These are phyloP conservation scores for Nesidiocoris tenuis DNA, from an alignment of 2,888 invertebrate genomes.

Conservation along the genomic window DNA sequence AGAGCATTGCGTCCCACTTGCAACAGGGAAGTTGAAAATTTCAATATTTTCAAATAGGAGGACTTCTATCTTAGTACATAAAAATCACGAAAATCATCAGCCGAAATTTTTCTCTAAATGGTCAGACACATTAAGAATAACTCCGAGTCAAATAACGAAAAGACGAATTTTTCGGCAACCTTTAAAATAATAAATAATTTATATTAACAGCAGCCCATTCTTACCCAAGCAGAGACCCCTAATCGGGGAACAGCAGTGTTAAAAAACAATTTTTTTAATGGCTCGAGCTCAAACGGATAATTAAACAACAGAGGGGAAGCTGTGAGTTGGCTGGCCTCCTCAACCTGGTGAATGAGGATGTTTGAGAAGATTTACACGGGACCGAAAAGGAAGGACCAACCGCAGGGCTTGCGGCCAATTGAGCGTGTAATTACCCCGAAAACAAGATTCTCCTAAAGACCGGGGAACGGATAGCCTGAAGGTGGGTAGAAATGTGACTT, in stretches of 20 bases:
- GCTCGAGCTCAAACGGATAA: background rate
- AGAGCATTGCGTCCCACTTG: too few species aligned
- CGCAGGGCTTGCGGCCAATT: constrained; percentile 2
- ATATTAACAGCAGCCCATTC: too few species aligned
- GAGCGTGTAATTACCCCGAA: constrained; percentile 16
- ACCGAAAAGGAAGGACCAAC: constrained; percentile 15
- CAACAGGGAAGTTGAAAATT: too few species aligned
- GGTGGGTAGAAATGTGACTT: background rate
- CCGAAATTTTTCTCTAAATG: too few species aligned
- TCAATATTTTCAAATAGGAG: too few species aligned
- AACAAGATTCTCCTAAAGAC: background rate
- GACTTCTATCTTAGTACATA: too few species aligned
- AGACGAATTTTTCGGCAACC: too few species aligned
- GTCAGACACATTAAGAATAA: too few species aligned
- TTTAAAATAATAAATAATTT: too few species aligned
- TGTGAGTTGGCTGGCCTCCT: background rate
- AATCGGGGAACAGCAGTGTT: background rate
- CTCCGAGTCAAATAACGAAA: too few species aligned
- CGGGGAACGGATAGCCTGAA: background rate
- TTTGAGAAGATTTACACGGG: constrained; percentile 15
- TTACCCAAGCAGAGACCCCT: too few species aligned
- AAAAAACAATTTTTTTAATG: background rate
- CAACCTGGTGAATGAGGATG: background rate
- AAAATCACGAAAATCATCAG: too few species aligned
- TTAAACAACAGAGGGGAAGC: background rate